Base-by-base conservation (phyloP, 2,797 vertebrate species). In the Macropodus opercularis region DNA sequence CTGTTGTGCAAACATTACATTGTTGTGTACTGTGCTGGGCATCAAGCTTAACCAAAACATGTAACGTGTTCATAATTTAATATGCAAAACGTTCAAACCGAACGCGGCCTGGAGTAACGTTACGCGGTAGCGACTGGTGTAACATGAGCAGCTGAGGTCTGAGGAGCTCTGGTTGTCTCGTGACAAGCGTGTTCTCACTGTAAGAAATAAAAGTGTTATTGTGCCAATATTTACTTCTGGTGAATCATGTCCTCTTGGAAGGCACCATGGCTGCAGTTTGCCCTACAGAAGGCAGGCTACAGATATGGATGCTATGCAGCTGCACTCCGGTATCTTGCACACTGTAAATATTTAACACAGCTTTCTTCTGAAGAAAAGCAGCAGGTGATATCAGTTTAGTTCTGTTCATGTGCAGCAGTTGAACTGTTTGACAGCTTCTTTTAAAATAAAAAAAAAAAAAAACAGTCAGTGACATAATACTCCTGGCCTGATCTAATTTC, bases 191-290 rank as follows among this genome's bases (percentile, higher is more conserved):
- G 58, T 73, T 72, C 61, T 83, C 78, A 82, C 44, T 72, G 78
- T 72, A 67, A 80, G 77, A 83, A 84, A 83, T 79, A 69, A 12
- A n/a, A 63, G 63, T 71, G 60, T 29, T 50, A 47, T 41, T 52
- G 66, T 69, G 77, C 86, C 77, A 89, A 85, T 76, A 77, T 85
- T 86, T 69, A 80, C 81, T 72, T 0, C 43, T 69, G 72, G 77
- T 9, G 5, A 65, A 42, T 61, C 27, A 1, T 23, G 67, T 66
- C 34, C 26, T 67, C 31, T 61, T 26, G 35, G 32, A 56, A 70
- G 59, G 55, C 40, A 31, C 29, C 10, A 32, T 13, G 21, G 70
- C 48, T 51, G 62, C 60, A 69, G 60, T 29, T 18, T 53, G 40
- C 55, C 24, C 55, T 70, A 29, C 27, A 29, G 27, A 21, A 42